Evolutionary conservation across 2,113 vertebrate genomes (phyloP).

Genomic region (Proteles cristata): DNA sequence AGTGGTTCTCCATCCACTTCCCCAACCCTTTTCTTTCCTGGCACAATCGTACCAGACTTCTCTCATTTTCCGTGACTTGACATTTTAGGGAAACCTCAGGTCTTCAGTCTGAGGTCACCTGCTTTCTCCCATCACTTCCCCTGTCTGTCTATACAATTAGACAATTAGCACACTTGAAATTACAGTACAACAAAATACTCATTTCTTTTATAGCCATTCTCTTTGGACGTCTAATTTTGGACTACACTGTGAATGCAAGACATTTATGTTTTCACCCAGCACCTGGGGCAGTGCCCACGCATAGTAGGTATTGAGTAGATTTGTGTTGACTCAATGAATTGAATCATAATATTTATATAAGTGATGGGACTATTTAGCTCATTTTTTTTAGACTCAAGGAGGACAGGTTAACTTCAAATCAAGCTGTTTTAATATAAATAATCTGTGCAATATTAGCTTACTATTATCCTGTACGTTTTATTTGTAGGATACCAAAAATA

Average conservation of each 20-base stretch:
- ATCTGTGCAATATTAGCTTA: not conserved
- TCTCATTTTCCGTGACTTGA: not conserved
- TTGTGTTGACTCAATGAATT: not conserved
- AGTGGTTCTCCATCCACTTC: no score
- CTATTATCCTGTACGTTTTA: not conserved
- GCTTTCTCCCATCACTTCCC: not conserved
- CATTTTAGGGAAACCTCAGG: not conserved
- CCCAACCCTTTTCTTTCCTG: not conserved
- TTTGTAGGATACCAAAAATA: not conserved
- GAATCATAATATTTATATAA: not conserved
- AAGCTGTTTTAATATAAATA: not conserved
- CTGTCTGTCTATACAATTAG: not conserved
- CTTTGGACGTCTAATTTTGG: not conserved
- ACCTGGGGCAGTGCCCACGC: fast-evolving
- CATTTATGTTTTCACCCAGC: not conserved
- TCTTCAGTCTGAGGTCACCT: not conserved
- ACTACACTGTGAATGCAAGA: not conserved
- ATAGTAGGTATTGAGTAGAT: not conserved
- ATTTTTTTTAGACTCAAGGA: not conserved
- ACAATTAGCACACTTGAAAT: not conserved
- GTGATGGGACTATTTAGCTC: not conserved
- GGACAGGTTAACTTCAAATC: not conserved
- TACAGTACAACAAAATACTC: not conserved
- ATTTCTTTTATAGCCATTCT: not conserved
- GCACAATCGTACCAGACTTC: not conserved